These are phyloP conservation scores for Peromyscus polionotus DNA, from an alignment of 2,113 vertebrate species.

Conservation along the genomic window DNA sequence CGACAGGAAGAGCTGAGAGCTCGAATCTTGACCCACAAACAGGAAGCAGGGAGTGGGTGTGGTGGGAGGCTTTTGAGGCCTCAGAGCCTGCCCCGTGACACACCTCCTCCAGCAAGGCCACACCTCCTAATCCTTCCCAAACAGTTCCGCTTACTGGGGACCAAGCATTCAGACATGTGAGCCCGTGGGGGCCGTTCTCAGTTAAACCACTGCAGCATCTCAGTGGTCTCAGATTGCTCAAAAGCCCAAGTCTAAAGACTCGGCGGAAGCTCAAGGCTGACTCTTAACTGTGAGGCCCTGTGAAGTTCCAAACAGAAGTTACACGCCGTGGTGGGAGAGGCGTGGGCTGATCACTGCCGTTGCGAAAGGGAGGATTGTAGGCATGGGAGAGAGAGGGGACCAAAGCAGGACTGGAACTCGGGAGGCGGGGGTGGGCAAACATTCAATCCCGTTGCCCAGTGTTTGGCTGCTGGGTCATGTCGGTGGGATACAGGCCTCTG, in stretches of 20 bases:
- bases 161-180: not conserved
- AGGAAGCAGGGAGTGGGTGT: not conserved
- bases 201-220: not conserved
- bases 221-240: not conserved
- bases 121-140: not conserved
- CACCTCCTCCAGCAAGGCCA: not conserved
- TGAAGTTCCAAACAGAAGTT: too few species aligned
- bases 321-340: too few species aligned
- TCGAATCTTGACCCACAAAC: not conserved
- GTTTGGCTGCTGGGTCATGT: not conserved
- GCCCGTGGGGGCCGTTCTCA: not conserved
- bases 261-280: not conserved
- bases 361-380: not conserved
- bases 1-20: not conserved
- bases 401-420: not conserved
- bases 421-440: not conserved
- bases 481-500: too few species aligned
- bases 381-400: not conserved
- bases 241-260: not conserved
- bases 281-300: not conserved
- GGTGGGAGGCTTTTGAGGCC: not conserved
- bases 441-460: not conserved
- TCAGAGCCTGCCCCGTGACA: not conserved
- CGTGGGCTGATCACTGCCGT: not conserved
- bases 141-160: not conserved